Evolutionary conservation across 1,140 invertebrate species (phyloP), one percentile per base, ranked within the genome.

Genomic region (Brachionus sp.): DNA sequence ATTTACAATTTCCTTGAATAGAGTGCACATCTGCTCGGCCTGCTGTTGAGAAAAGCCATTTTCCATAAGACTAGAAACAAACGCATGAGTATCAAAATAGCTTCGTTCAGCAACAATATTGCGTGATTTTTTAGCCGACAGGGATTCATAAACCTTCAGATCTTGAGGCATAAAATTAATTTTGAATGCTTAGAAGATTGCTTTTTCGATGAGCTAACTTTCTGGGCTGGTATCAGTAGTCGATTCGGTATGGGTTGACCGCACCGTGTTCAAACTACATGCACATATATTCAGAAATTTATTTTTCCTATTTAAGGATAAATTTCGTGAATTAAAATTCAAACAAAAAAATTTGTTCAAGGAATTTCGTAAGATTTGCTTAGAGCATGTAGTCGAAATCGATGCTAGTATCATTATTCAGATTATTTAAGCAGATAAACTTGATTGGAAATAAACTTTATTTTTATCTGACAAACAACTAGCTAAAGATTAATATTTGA

Each of bases 1-100:
- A 39, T 57, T 80, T 13, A 80, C 77, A 23, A 80, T 66, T 37
- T 80, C 77, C 57, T 80, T 80, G 19, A 80, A 80, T 16, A 80
- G 29, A 1, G 25, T 12, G 39, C 77, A 80, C 9, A 80, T 10
- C 19, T 57, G 50, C 19, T 80, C 77, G n/a, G 77, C 77, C n/a
- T 80, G 77, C 0, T 66, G 16, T 39, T 80, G 13, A 25, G 5
- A 44, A 33, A 80, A 80, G 16, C 77, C 77, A 66, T 62, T 80
- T 42, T 57, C 39, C 1, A 13, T 80, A 7, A 80, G n/a, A 23
- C 35, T 23, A 19, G n/a, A 62, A n/a, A 80, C 77, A 80, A 80
- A 80, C 25, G 42, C 25, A n/a, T 80, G 77, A 19, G 77, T 80
- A 19, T 80, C 77, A 29, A 80, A 80, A 62, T 80, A 80, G 19